Base-by-base conservation (phyloP, 1,140 invertebrate species). In the Meloidogyne exigua region DNA sequence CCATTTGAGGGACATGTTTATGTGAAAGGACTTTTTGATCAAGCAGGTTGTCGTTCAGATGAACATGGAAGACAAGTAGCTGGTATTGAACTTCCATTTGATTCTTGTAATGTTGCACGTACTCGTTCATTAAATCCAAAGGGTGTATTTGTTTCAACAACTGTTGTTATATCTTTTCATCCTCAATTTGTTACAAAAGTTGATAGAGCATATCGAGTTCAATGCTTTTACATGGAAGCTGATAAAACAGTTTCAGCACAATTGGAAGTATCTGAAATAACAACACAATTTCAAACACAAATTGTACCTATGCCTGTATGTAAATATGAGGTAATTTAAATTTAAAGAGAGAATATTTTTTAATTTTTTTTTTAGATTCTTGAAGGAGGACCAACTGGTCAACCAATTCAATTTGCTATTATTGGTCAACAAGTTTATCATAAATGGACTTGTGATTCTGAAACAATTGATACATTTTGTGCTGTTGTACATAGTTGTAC, bases 151-250 rank as follows among this genome's bases (percentile, higher is more conserved):
- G 84, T 87, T 57, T 78, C 83, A 65, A 88, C 85, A 72, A 87
- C 85, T 13, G 86, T 87, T 49, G 86, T 87, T 78, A 87, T 87
- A 79, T 84, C 83, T 26, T 87, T 87, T 83, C 85, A 87, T 70
- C 77, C 77, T 21, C 85, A 87, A 72, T 87, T 87, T 79, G 84
- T 88, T 39, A 87, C 85, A 42, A 87, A 87, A 70, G 85, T 87
- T 25, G 86, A 88, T 75, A 81, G 86, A 23, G 84, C 86, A 76
- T 87, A 87, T 80, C 79, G 82, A 26, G 82, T 87, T 57, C 86
- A 87, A 74, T 87, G 85, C 82, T 88, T 87, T 85, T 87, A 87
- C 86, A 87, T 87, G 85, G 85, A 87, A 69, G 84, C 85, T 63
- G 86, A 87, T 82, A 88, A 88, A 75, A 88, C 85, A 65, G 85